Conservation (phyloP, 1,140 invertebrate genomes). For the Nasonia vitripennis region DNA sequence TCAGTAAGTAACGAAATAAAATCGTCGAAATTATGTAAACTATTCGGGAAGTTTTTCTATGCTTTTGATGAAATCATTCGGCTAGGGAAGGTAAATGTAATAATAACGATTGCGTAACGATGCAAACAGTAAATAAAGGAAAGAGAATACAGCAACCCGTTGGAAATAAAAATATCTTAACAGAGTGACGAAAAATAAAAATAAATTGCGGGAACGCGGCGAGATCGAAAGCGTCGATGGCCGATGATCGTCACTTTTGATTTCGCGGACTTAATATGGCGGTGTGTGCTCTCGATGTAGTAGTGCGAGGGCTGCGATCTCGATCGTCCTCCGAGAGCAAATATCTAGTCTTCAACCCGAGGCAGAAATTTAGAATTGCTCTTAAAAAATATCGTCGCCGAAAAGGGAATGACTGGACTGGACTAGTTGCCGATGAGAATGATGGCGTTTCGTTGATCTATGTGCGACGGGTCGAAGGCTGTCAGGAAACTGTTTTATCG, state of each 20-base stretch:
- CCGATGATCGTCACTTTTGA: constrained; percentile 2
- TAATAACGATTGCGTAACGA: neutral
- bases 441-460: constrained; percentile 6
- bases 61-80: constrained; percentile 11
- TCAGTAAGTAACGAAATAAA: too few relatives aligned
- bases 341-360: constrained; percentile 40
- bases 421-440: constrained; percentile 3
- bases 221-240: constrained; percentile 27
- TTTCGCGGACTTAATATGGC: neutral
- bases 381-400: constrained; percentile 13
- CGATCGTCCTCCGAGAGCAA: constrained; percentile 40
- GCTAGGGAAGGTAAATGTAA: constrained; percentile 8
- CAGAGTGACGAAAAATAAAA: neutral
- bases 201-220: neutral
- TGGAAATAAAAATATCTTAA: neutral
- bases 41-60: neutral
- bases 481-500: constrained; percentile 31
- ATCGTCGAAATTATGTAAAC: neutral
- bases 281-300: constrained; percentile 42
- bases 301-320: constrained; percentile 56
- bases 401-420: neutral
- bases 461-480: constrained; percentile 1
- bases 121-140: neutral
- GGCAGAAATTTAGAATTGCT: constrained; percentile 41
- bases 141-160: constrained; percentile 3